phyloP scores from a whole-genome alignment of 37 sponge, comb jelly and placozoan species.

The Chondrosia reniformis region DNA sequence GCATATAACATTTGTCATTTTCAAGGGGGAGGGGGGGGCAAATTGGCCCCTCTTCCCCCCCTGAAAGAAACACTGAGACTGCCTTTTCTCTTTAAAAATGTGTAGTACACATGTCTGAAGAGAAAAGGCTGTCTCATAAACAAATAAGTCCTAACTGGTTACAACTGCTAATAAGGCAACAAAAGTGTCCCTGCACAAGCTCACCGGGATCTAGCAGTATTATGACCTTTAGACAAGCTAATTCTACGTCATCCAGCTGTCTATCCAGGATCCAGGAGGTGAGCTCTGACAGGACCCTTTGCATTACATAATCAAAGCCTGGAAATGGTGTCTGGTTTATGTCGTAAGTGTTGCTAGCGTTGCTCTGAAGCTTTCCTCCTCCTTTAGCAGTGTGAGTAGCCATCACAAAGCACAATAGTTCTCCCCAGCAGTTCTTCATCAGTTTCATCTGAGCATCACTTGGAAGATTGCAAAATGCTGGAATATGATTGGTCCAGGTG shows the following conservation, averaged over 20 bases:
- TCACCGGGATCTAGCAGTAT: slow-evolving; percentile 89
- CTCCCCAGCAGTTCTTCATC: slow-evolving; percentile 78
- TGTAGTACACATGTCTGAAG: too few species aligned
- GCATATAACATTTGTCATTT: too few species aligned
- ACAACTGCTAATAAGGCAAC: too few species aligned
- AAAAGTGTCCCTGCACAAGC: slow-evolving; percentile 2
- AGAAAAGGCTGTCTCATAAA: too few species aligned
- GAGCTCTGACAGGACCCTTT: slow-evolving; percentile 66
- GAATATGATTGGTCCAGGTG: slow-evolving; percentile 91
- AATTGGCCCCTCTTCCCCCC: too few species aligned
- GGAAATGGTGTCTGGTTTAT: slow-evolving; percentile 48
- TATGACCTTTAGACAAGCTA: slow-evolving; percentile 86
- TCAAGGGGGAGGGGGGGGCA: too few species aligned
- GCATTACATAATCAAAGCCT: slow-evolving; percentile 46
- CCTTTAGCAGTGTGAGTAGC: slow-evolving; percentile 62
- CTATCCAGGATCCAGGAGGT: slow-evolving; percentile 73
- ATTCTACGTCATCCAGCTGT: slow-evolving; percentile 78
- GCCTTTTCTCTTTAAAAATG: too few species aligned
- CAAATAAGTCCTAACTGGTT: too few species aligned
- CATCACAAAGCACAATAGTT: slow-evolving; percentile 62
- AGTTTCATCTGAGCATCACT: slow-evolving; percentile 82
- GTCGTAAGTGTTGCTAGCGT: too few species aligned
- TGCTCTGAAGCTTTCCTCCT: slow-evolving; percentile 35
- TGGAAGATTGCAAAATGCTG: slow-evolving; percentile 57
- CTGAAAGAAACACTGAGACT: too few species aligned